Percentiles rank a stretch among this genome's conserved stretches.
Evolutionary conservation across 2,888 invertebrate genomes (phyloP).

Genomic region (Sturmia bella): DNA sequence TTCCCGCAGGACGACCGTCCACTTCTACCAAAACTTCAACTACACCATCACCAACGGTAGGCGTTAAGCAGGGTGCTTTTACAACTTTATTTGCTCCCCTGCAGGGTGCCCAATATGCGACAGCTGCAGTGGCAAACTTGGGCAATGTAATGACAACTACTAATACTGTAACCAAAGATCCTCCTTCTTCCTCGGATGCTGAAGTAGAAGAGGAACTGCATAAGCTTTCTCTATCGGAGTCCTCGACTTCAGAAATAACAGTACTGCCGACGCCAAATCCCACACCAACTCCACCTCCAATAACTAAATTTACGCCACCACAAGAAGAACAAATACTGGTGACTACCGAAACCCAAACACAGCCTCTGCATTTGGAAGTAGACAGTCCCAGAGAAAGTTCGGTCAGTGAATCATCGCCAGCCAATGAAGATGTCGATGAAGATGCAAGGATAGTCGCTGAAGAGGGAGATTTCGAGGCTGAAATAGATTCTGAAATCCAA

Average conservation of each 20-base stretch:
- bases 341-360: constrained; percentile 46
- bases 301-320: constrained; percentile 72
- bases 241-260: constrained; percentile 64
- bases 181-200: constrained; percentile 72
- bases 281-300: constrained; percentile 73
- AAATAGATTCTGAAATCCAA: constrained; percentile 71
- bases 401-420: constrained; percentile 49
- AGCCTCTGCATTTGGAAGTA: constrained; percentile 27
- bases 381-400: constrained; percentile 63
- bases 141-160: constrained; percentile 58
- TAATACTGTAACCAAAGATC: constrained; percentile 72
- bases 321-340: constrained; percentile 56
- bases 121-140: constrained; percentile 54
- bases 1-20: constrained; percentile 73
- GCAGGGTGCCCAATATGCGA: constrained; percentile 64
- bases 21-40: constrained; percentile 71
- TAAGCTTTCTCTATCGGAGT: constrained; percentile 70
- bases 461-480: constrained; percentile 64
- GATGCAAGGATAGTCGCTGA: constrained; percentile 16
- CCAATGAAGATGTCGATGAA: constrained; percentile 52
- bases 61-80: constrained; percentile 62
- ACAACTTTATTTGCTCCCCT: constrained; percentile 70
- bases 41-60: constrained; percentile 75
- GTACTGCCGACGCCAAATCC: constrained; percentile 69
- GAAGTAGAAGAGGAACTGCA: constrained; percentile 73